Conservation (phyloP, 2,113 vertebrate species). For the Mus musculus region DNA sequence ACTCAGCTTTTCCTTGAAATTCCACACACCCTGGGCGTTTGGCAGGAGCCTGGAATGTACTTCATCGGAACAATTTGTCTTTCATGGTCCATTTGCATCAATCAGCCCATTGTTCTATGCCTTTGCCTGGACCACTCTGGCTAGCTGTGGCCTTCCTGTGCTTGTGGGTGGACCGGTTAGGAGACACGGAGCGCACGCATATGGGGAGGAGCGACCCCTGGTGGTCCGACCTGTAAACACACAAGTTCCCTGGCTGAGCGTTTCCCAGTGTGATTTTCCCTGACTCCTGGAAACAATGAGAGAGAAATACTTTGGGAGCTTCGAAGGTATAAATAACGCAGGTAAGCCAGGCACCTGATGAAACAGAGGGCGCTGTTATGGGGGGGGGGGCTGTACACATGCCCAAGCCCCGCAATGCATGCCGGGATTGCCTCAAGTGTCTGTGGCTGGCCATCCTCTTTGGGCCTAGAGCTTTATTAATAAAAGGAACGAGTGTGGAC, state of each 20-base stretch:
- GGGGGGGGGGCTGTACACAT: accelerated
- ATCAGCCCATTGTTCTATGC: constrained; percentile 69
- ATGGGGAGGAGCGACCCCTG: constrained; percentile 47
- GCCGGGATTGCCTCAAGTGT: too few species aligned
- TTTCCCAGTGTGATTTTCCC: accelerated
- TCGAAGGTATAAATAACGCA: neutral
- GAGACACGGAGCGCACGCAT: accelerated
- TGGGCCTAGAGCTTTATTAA: neutral
- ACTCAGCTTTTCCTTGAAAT: constrained; percentile 78
- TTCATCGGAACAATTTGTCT: constrained; percentile 78
- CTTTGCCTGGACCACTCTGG: constrained; percentile 31
- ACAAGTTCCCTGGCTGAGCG: neutral
- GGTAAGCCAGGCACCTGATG: neutral
- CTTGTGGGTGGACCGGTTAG: neutral
- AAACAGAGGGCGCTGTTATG: neutral
- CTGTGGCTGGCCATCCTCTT: neutral
- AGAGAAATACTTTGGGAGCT: neutral
- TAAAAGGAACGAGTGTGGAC: neutral
- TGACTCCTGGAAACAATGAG: too few species aligned
- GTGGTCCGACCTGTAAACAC: neutral
- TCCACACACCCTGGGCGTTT: constrained; percentile 73
- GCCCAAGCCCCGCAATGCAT: neutral
- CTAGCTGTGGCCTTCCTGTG: neutral
- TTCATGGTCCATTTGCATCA: constrained; percentile 74
- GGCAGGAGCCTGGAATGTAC: constrained; percentile 58